Base-by-base conservation (phyloP, 2,888 invertebrate species). In the Hymenopus coronatus region DNA sequence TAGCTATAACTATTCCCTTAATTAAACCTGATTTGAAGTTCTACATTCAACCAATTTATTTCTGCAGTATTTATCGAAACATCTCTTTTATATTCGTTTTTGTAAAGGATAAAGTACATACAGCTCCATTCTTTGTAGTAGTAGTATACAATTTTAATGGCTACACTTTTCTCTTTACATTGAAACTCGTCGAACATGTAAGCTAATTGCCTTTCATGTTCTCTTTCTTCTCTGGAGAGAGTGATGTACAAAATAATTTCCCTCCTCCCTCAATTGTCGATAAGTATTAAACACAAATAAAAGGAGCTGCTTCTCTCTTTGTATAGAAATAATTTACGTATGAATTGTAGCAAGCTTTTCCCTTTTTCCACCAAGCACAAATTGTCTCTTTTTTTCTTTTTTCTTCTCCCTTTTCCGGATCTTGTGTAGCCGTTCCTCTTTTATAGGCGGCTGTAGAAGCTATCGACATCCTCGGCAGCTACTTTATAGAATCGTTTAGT, bases 401-500 rank as follows among this genome's bases (percentile, higher is more conserved):
- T 33, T 15, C 20, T 20, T 6, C 54, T 70, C 33, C 33, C 33
- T 70, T 70, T 70, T 70, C 54, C 25, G 54, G 54, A 70, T 70
- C 20, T 70, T 70, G 20, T 70, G n/a, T 30, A 27, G 33, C 40
- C 87, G 25, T 82, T 82, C 33, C 20, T 70, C 40, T 87, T 87
- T 87, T 82, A 87, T 82, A 82, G 87, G 82, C 82, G 40, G 81
- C 87, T 87, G 82, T 33, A 82, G 87, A 82, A 82, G 40, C 82
- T 81, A 87, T 87, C 87, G 87, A 82, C 82, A 87, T 81, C 25
- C 81, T 87, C 81, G 81, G 87, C 87, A 87, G 87, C 87, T 82
- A 82, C 82, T 87, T 87, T 87, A 87, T 30, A 87, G 87, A 82
- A 87, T 87, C 87, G 87, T 87, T 87, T 87, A 87, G 87, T 82